Conservation (phyloP, 1,140 invertebrate genomes). For the Cylas formicarius region DNA sequence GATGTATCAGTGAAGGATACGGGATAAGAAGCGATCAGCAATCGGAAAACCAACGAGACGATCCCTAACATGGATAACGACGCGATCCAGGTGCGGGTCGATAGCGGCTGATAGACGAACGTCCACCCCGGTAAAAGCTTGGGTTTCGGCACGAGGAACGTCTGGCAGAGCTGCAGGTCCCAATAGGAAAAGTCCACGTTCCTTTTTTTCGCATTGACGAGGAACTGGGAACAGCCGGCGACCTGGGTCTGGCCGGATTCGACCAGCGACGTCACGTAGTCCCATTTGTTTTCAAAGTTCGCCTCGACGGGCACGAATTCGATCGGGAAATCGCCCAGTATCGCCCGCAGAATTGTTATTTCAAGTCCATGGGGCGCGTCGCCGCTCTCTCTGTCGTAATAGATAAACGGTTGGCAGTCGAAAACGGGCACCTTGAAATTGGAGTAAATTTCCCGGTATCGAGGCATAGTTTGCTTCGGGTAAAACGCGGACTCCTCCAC, state of each 20-base stretch:
- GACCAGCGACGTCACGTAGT: too few relatives aligned
- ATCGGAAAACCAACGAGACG: neutral
- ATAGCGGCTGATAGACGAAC: slow-evolving; percentile 19
- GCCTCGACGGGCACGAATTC: too few relatives aligned
- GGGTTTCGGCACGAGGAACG: slow-evolving; percentile 22
- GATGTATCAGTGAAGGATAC: neutral
- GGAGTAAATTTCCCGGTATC: too few relatives aligned
- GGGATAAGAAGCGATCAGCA: neutral
- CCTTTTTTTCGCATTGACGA: neutral
- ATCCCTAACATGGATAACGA: slow-evolving; percentile 2
- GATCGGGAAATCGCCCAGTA: too few relatives aligned
- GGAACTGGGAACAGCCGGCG: neutral
- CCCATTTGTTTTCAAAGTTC: slow-evolving; percentile 4
- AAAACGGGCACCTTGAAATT: neutral
- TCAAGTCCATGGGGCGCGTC: too few relatives aligned
- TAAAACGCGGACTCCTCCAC: too few relatives aligned
- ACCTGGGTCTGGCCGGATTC: neutral
- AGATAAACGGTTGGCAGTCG: neutral
- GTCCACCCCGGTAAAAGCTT: slow-evolving; percentile 10
- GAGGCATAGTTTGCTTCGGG: too few relatives aligned
- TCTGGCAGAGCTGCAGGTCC: slow-evolving; percentile 12
- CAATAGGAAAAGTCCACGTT: slow-evolving; percentile 12
- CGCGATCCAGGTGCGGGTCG: slow-evolving; percentile 5
- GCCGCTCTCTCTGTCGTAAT: too few relatives aligned
- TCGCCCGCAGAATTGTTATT: too few relatives aligned